Evolutionary conservation across 2,888 invertebrate species (phyloP), one percentile per base, ranked within the genome.

Genomic region (Apotomis betuletana): DNA sequence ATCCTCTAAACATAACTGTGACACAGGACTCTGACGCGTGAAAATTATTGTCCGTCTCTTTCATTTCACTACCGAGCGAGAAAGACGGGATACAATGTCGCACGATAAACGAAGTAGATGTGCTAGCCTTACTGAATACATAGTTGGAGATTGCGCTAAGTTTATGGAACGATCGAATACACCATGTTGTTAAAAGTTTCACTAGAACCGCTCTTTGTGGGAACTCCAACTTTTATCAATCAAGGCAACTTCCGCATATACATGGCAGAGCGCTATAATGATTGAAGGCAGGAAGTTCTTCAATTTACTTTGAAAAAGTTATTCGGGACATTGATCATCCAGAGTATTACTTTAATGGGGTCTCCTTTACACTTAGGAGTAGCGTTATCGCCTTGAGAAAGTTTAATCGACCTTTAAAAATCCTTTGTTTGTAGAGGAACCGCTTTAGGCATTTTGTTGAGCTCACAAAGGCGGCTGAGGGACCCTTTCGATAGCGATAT

Each of bases 401-500:
- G 85, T 87, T 88, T 83, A 87, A 88, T 86, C 86, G 86, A 85
- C 83, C 84, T 82, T 84, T 85, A 83, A 87, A 87, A 86, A 86
- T 83, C 83, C 80, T 85, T 90, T 88, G 85, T 89, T 81, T 79
- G 78, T 72, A 76, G 74, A 74, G 81, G 77, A 81, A 80, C 78
- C 78, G 77, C 80, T 80, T 76, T 72, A 73, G 70, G 74, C 76
- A 76, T 81, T 78, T 78, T 74, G 64, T 74, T 67, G 74, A 76
- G 77, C 74, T 65, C 59, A 63, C 70, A 67, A 70, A 74, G 69
- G 73, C 71, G 69, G 71, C 72, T 69, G 58, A 70, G 55, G 59
- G 70, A 64, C 70, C 74, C 70, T 77, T 77, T 79, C 78, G 76
- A 75, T 67, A 68, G 74, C 74, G 75, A 61, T 73, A 71, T 76